Evolutionary conservation across 2,113 vertebrate genomes (phyloP), one percentile per base, ranked within the genome.

Genomic region (Perca schrenkii): DNA sequence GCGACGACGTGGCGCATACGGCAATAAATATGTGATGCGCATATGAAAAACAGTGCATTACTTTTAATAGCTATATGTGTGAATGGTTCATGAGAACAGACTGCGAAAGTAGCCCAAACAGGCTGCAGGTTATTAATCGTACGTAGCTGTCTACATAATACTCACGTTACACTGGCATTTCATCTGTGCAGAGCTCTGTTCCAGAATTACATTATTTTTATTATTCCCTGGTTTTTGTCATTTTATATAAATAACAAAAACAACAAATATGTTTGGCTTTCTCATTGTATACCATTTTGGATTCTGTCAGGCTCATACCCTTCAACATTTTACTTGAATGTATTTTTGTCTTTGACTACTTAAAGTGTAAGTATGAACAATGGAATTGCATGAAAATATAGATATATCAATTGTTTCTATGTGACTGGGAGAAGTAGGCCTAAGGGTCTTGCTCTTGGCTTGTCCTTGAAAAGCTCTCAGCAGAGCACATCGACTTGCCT

Each of bases 401-500:
- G 60, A 71, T 17, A 14, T 19, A n/a, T 58, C 14, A 4, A 12
- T 68, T 74, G 6, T 74, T 57, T 50, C 16, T 57, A 10, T 52
- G 34, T 52, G 16, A 60, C 13, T 19, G 43, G 36, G 34, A 72
- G 28, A 75, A 75, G 69, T 60, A 36, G 36, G 64, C 40, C 46
- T 40, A 22, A 67, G 40, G 43, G 53, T 46, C 50, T 52, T 40
- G 58, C n/a, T 74, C 63, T 77, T 80, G 50, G 36, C 49, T 72
- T 58, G 83, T 82, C 67, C 80, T 83, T 69, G 36, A 72, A 67
- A 73, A 77, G 57, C 71, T 66, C 52, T 78, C 61, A 56, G 62
- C 49, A 56, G 65, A 74, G 21, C 8, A 67, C 28, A 14, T 79
- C 53, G 6, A 5, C 28, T 40, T 43, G 3, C 64, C 49, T 60